phyloP scores from a whole-genome alignment of 2,113 vertebrate genomes.

The Erythrolamprus reginae region DNA sequence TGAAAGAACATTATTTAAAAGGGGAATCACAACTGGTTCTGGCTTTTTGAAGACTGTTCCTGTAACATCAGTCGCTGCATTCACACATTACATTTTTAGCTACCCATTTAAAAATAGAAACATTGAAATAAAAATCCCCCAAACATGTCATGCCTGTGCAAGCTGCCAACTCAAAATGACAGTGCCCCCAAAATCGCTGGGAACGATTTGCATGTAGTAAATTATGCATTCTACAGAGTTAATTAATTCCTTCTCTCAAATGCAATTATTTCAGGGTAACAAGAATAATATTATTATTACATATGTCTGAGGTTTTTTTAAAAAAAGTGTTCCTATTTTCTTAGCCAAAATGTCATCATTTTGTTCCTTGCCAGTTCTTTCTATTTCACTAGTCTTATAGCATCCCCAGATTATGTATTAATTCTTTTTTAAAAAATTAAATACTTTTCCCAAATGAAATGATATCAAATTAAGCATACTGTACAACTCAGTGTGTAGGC shows the following conservation, averaged over 20 bases:
- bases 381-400: not conserved
- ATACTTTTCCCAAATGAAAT: constrained; percentile 51
- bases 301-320: not conserved
- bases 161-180: not conserved
- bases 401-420: not conserved
- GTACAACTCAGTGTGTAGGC: constrained; percentile 50
- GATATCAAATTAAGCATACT: constrained; percentile 58
- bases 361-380: constrained; percentile 11
- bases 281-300: not conserved
- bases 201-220: not conserved
- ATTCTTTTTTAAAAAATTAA: constrained; percentile 15
- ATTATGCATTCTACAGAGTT: constrained; percentile 1
- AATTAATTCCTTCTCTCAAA: constrained; percentile 25
- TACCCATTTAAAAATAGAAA: not conserved
- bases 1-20: not conserved
- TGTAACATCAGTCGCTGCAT: not conserved
- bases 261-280: constrained; percentile 18
- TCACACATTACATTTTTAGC: not conserved
- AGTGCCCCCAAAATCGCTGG: not conserved
- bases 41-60: not conserved
- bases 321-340: not conserved
- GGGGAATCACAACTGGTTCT: not conserved
- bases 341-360: not conserved
- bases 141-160: not conserved
- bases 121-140: too few relatives aligned